Evolutionary conservation across 1,140 invertebrate genomes (phyloP).

Genomic region (Cotesia typhae): DNA sequence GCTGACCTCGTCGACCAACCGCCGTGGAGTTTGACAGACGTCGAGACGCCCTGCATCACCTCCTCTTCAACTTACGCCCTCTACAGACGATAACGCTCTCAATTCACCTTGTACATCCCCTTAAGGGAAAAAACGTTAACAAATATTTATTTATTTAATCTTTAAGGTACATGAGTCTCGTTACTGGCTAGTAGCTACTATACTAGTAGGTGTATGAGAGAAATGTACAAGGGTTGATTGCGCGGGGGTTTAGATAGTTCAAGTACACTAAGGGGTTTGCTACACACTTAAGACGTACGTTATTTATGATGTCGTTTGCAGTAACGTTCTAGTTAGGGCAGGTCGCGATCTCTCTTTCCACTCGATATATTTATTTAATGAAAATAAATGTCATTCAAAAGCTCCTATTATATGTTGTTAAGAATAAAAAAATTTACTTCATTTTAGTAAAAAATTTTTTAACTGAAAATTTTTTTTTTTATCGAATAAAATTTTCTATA

Average conservation of each 20-base stretch:
- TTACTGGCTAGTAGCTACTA: neutral
- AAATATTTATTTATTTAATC: constrained; percentile 1
- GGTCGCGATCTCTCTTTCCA: constrained; percentile 50
- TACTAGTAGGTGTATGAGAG: neutral
- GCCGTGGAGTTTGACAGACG: constrained; percentile 61
- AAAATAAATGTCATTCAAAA: constrained; percentile 34
- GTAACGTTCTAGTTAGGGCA: constrained; percentile 60
- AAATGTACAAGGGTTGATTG: constrained; percentile 35
- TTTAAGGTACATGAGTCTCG: neutral
- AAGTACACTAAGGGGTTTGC: constrained; percentile 35
- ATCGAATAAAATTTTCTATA: too few species aligned
- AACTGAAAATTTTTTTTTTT: too few species aligned
- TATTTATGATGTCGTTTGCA: constrained; percentile 62
- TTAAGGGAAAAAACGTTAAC: too few species aligned
- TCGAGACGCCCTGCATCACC: constrained; percentile 64
- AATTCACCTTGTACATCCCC: neutral
- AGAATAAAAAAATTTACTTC: neutral
- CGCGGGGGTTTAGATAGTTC: constrained; percentile 23
- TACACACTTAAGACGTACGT: constrained; percentile 60
- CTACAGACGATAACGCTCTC: constrained; percentile 31
- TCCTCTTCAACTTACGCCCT: constrained; percentile 58
- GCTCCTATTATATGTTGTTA: neutral
- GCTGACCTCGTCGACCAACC: constrained; percentile 48
- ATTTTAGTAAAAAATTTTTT: too few species aligned
- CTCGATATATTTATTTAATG: constrained; percentile 61